Conservation (phyloP, 2,888 invertebrate genomes). For the Phorcus lineatus region DNA sequence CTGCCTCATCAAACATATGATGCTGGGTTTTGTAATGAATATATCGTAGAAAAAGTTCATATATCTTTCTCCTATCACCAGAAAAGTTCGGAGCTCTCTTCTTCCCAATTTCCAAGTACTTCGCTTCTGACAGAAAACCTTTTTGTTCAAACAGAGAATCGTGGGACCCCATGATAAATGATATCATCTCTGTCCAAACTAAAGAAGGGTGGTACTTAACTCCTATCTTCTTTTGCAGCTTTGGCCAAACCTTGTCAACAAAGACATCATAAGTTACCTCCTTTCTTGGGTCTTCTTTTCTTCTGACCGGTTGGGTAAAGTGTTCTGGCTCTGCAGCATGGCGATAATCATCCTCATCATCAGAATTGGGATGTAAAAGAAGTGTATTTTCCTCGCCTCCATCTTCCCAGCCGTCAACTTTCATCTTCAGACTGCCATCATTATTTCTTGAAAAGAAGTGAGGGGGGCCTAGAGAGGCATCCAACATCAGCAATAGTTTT, state of each 20-base stretch:
- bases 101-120: constrained; percentile 54
- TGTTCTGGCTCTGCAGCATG: neutral
- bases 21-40: constrained; percentile 49
- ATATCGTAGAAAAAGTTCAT: constrained; percentile 50
- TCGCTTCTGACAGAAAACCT: constrained; percentile 47
- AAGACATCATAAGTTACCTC: constrained; percentile 68
- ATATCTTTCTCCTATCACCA: constrained; percentile 51
- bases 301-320: neutral
- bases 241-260: constrained; percentile 63
- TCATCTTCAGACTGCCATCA: constrained; percentile 45
- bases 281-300: constrained; percentile 51
- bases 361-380: constrained; percentile 27
- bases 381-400: constrained; percentile 23
- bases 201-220: constrained; percentile 60
- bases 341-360: constrained; percentile 41
- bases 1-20: constrained; percentile 58
- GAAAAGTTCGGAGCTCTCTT: constrained; percentile 63
- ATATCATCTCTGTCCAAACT: constrained; percentile 70
- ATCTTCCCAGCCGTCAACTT: constrained; percentile 41
- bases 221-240: constrained; percentile 40
- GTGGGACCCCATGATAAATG: constrained; percentile 66
- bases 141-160: constrained; percentile 51
- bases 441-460: constrained; percentile 64
- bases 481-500: constrained; percentile 65
- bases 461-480: constrained; percentile 59